Base-by-base conservation (phyloP, 2,888 invertebrate genomes). In the Thereva nobilitata region DNA sequence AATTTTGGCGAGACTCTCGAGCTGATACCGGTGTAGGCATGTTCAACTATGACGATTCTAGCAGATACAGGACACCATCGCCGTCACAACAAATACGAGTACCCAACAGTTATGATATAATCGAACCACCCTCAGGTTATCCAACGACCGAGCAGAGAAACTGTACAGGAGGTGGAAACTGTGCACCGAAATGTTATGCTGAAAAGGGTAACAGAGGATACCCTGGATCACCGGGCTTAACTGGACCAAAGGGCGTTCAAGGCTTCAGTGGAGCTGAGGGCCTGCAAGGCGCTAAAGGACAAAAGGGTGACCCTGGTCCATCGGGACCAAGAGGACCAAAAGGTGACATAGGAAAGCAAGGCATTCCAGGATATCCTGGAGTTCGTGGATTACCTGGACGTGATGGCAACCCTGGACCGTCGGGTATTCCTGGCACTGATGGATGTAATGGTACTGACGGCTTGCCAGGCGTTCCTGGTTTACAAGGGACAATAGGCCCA, bases 391-490 rank as follows among this genome's bases (percentile, higher is more conserved):
- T 78, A n/a, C 78, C 77, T 52, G 81, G 81, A 34, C 67, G 76
- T 52, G 69, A 74, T 10, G 81, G 80, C 7, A 75, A 75, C 66
- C 73, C 85, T 0, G 92, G 95, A 57, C 75, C 84, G 0, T 84
- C 91, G n/a, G 96, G 96, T 73, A 82, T 86, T 50, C 89, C 92
- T 47, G 97, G 97, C 61, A 83, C 90, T 74, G 96, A 97, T 77
- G 98, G 97, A 7, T 98, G 97, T 77, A 97, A 97, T 76, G 97
- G 97, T 75, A 93, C 95, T 64, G 95, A 95, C 80, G 96, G 96
- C 72, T 81, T 85, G 50, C 85, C 89, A 47, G 97, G 96, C 68
- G 71, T 83, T 37, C 78, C 82, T 54, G 96, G 96, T 57, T 77
- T 82, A 0, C 82, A 85, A 69, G 95, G 95, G 67, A 83, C 83